Evolutionary conservation across 2,888 invertebrate species (phyloP), one percentile per base, ranked within the genome.

Genomic region (Pristionchus exspectatus): DNA sequence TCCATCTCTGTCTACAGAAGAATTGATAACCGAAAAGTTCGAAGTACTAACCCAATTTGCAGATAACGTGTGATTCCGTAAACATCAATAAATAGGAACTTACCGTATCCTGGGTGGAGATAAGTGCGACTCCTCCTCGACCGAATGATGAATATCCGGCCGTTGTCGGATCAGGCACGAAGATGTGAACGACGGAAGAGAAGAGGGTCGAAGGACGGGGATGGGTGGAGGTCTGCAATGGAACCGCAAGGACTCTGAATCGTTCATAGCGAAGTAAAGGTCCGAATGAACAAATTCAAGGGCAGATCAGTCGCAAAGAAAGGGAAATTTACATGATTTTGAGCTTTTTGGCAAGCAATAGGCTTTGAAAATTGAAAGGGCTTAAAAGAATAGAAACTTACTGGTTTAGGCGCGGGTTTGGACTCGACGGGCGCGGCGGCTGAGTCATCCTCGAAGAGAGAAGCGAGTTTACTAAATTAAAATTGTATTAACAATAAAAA

Each of bases 161-260:
- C 14, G 66, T 30, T 24, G 38, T 24, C 44, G 50, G 44, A 16
- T 66, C 54, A 30, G 87, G 69, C n/a, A 54, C 63, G 74, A 74
- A 88, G 74, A 88, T 54, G 56, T 88, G 87, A 16, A 88, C 87
- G 21, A 63, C 54, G 56, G 87, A 50, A 10, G 74, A 74, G 87
- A 88, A 88, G 33, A 88, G 72, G 16, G 74, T 88, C 16, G 81
- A 81, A 14, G 81, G 74, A 38, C 81, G 81, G 30, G 72, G 30
- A 30, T 72, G 30, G 72, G 50, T 2, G n/a, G 85, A 24, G 69
- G 69, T n/a, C 44, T 54, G 27, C 21, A 33, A 86, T 44, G 50
- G 33, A 33, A 50, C 9, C 0, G 44, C 1, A 50, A 10, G 44
- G 44, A 50, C 12, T 50, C 44, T 38, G 3, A 38, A 38, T 5